Conservation (phyloP, 2,888 invertebrate genomes). For the Pachydiplax longipennis region DNA sequence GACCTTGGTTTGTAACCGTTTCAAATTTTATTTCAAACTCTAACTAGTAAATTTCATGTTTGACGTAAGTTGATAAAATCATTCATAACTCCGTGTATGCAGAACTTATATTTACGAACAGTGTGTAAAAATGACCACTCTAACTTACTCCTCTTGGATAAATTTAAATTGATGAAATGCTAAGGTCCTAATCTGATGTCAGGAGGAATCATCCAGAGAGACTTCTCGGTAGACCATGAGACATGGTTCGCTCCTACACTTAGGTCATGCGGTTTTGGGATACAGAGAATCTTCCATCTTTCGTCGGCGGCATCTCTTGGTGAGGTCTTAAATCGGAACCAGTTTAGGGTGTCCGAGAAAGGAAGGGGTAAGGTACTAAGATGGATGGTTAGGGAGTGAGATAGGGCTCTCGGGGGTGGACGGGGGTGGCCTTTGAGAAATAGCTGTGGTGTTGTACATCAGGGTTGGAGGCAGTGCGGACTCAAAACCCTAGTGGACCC, state of each 20-base stretch:
- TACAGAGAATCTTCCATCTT: not conserved
- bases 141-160: too few relatives aligned
- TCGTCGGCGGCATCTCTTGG: not conserved
- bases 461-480: slow-evolving; percentile 5
- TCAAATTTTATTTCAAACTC: too few relatives aligned
- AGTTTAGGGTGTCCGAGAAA: not conserved
- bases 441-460: slow-evolving; percentile 16
- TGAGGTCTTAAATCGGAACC: not conserved
- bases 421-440: slow-evolving; percentile 3
- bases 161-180: too few relatives aligned
- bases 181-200: too few relatives aligned
- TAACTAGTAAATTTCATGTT: too few relatives aligned
- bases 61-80: too few relatives aligned
- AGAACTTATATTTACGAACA: too few relatives aligned
- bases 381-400: not conserved
- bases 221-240: too few relatives aligned
- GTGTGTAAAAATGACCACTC: too few relatives aligned
- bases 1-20: too few relatives aligned
- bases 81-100: too few relatives aligned
- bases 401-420: not conserved
- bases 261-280: not conserved
- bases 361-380: not conserved
- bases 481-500: not conserved
- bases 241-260: not conserved
- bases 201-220: too few relatives aligned